A percentile compares a stretch with the other conserved stretches of the same genome.
phyloP scores from a whole-genome alignment of 2,888 invertebrate genomes.

The Pandemis cinnamomeana region DNA sequence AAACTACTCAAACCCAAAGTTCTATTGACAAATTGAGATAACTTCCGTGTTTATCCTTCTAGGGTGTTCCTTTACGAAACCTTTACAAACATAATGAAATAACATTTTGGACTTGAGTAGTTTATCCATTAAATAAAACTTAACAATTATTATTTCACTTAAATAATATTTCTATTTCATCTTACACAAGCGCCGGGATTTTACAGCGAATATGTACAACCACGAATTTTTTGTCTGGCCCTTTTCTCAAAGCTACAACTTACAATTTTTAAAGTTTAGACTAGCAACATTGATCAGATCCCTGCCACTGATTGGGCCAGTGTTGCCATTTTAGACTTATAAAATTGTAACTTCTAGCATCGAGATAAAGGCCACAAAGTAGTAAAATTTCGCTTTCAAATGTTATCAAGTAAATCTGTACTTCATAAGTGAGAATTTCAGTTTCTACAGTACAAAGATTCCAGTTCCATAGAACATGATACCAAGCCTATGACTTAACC shows the following conservation, averaged over 20 bases:
- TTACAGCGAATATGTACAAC: conserved; percentile 3
- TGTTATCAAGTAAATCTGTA: background rate
- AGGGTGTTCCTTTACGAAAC: too few species aligned
- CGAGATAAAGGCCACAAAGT: too few species aligned
- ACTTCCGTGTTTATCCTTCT: too few species aligned
- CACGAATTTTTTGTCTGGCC: background rate
- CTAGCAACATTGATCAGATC: too few species aligned
- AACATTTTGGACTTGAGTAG: background rate
- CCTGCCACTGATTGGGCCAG: too few species aligned
- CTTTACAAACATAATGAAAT: background rate
- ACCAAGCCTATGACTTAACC: background rate
- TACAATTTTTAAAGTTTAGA: too few species aligned
- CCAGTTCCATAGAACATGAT: background rate
- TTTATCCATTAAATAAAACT: conserved; percentile 53
- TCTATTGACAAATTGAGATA: too few species aligned
- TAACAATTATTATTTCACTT: conserved; percentile 56
- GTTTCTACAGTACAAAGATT: background rate
- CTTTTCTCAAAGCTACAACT: too few species aligned
- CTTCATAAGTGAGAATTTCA: background rate
- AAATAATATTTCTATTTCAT: conserved; percentile 42
- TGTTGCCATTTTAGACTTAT: too few species aligned
- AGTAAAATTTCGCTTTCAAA: background rate
- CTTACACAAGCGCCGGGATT: background rate
- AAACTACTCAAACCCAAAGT: background rate
- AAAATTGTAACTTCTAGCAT: too few species aligned